Evolutionary conservation across 2,797 vertebrate species (phyloP), one percentile per base, ranked within the genome.

Genomic region (Knipowitschia caucasica): DNA sequence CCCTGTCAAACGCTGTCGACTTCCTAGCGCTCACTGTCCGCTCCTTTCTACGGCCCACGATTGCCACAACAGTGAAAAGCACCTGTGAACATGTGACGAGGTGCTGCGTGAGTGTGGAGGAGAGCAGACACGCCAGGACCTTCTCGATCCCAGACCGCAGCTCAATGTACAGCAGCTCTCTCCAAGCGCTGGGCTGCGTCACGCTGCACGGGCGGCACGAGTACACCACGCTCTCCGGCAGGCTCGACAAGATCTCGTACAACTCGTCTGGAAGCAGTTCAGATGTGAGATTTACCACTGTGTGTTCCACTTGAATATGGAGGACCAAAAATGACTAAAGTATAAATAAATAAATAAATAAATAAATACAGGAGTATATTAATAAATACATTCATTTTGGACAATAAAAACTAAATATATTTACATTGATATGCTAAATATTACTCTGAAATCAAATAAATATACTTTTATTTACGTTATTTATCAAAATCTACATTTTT

Each of bases 151-250:
- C 93, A 0, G 91, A 85, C 53, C 90, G 85, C 11, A 95, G 87
- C 75, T 94, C 94, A 2, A 92, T 89, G 34, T 89, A 85, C 30
- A 96, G 89, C 56, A 94, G 88, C 62, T 94, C 93, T 64, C 92
- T 90, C 94, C 94, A 95, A 50, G 88, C 86, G 14, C 89, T 87
- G 17, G 88, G 88, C 18, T 90, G 87, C 1, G 88, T 86, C 57
- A 89, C 89, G 10, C 90, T 90, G 81, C 94, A 96, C 0, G 94
- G 94, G 50, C 89, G 89, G 54, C 94, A 96, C 0, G 92, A 93
- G 42, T 95, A 96, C 25, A 95, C 91, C 14, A 96, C 93, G 2
- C 92, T 94, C 77, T 95, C 94, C 0, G 93, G 93, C 35, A 94
- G 76, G 68, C 91, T 94, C 20, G 94, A 95, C 67, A 95, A 83